Evolutionary conservation across 2,888 invertebrate genomes (phyloP).

Genomic region (Tipula lateralis): DNA sequence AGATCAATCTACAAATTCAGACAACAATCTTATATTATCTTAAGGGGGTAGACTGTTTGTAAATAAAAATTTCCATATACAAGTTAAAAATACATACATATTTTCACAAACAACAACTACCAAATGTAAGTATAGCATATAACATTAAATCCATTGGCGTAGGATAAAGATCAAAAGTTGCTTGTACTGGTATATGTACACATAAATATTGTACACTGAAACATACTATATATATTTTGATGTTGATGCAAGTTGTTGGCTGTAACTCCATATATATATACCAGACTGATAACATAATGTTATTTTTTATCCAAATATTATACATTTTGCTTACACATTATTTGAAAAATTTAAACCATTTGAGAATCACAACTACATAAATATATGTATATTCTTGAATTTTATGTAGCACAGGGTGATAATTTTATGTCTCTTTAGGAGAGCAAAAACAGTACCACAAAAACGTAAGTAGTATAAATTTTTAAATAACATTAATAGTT

Average conservation of each 20-base stretch:
- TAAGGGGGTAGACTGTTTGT: conserved; percentile 1
- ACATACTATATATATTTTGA: background rate
- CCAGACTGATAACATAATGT: background rate
- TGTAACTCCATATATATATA: background rate
- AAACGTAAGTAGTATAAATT: background rate
- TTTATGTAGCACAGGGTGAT: background rate
- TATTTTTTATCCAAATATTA: background rate
- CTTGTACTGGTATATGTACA: background rate
- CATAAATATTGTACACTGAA: background rate
- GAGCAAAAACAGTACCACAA: background rate
- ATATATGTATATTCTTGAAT: background rate
- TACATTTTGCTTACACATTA: background rate
- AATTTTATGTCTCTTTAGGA: background rate
- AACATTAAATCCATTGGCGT: conserved; percentile 6
- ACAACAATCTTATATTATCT: conserved; percentile 1
- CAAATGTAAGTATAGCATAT: background rate
- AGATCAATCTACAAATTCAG: background rate
- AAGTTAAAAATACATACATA: background rate
- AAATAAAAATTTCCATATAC: background rate
- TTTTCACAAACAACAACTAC: background rate
- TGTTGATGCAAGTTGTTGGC: background rate
- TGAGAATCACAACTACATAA: background rate
- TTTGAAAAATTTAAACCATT: background rate
- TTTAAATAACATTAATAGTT: background rate
- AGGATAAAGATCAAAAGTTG: background rate